phyloP scores from a whole-genome alignment of 2,888 invertebrate species.

The Encarsia formosa region DNA sequence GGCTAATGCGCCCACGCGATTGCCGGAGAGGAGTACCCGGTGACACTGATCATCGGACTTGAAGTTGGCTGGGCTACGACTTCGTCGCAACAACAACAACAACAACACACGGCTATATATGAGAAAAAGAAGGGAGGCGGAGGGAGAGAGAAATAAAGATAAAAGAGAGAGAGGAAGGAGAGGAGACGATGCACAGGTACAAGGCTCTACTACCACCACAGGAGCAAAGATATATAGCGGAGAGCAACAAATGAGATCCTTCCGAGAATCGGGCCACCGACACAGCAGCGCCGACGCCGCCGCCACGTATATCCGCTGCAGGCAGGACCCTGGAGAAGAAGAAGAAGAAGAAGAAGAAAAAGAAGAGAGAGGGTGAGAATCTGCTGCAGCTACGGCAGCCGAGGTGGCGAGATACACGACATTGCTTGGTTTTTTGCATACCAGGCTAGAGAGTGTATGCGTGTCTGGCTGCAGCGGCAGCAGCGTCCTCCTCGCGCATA shows the following conservation, averaged over 20 bases:
- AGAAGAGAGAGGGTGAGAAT: constrained; percentile 46
- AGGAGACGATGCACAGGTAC: constrained; percentile 10
- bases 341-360: no score
- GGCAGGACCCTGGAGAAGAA: no score
- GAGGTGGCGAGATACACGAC: no score
- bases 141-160: constrained; percentile 10
- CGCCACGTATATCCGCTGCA: no score
- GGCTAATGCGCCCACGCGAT: no score
- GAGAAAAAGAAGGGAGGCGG: constrained; percentile 5
- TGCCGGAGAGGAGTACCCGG: no score
- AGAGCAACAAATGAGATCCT: constrained; percentile 52
- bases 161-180: constrained; percentile 3
- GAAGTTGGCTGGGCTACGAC: no score
- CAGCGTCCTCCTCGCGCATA: constrained; percentile 21
- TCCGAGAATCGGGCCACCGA: constrained; percentile 52
- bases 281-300: constrained; percentile 35
- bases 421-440: constrained; percentile 23
- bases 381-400: no score
- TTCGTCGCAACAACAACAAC: constrained; percentile 13
- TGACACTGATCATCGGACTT: no score
- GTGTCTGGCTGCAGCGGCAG: background rate
- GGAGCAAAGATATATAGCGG: constrained; percentile 49
- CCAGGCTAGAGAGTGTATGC: no score
- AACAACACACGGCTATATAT: constrained; percentile 11
- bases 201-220: constrained; percentile 12